Evolutionary conservation across 2,113 vertebrate species (phyloP).

Genomic region (Accipiter virgatus): DNA sequence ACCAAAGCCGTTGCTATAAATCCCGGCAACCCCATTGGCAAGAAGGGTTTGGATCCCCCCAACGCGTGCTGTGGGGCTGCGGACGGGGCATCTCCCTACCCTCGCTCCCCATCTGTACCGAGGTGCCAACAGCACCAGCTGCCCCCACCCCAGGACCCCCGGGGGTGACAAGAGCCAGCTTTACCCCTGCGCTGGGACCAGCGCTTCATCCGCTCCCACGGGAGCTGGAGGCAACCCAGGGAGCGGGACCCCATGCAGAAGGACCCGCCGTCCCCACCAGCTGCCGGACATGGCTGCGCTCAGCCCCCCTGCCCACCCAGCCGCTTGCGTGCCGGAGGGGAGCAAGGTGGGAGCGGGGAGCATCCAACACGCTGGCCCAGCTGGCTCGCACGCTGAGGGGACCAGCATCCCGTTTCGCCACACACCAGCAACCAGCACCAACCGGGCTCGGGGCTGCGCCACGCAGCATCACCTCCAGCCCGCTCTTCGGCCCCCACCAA

Average conservation of each 20-base stretch:
- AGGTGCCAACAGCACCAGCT: neutral
- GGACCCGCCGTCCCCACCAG: rapidly evolving
- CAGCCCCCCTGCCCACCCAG: neutral
- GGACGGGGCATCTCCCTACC: rapidly evolving
- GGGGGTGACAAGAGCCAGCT: rapidly evolving
- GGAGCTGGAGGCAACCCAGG: neutral
- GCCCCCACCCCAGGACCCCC: neutral
- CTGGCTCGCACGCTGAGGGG: rapidly evolving
- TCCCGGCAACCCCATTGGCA: neutral
- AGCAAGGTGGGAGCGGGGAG: neutral
- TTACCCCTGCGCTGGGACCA: neutral
- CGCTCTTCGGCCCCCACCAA: neutral
- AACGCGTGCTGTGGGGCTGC: rapidly evolving
- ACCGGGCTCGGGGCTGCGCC: neutral
- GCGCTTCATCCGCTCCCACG: rapidly evolving
- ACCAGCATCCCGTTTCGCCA: neutral
- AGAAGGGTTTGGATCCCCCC: neutral
- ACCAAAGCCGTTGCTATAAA: neutral
- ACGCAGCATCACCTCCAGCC: neutral
- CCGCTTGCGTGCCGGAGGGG: rapidly evolving
- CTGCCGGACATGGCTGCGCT: neutral
- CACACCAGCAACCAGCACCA: neutral
- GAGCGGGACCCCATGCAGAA: rapidly evolving
- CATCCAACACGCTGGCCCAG: rapidly evolving
- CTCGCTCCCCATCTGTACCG: rapidly evolving